phyloP scores from a whole-genome alignment of 1,140 invertebrate genomes.

The Matsumurasca onukii region DNA sequence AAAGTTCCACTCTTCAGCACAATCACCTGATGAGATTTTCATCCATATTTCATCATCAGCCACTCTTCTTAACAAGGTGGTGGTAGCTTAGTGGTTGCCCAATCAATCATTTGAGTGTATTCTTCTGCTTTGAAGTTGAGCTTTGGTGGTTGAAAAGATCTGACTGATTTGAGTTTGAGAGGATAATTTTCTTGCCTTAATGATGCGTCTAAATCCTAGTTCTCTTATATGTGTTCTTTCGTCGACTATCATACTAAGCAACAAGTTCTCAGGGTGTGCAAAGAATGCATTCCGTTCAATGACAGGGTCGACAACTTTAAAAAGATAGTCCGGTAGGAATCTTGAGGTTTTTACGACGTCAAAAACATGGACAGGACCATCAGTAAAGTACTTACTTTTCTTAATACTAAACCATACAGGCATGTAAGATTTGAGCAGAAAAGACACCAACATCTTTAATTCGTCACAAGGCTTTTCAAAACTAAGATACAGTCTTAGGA shows the following conservation, averaged over 20 bases:
- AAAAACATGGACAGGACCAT: conserved; percentile 34
- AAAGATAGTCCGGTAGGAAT: conserved; percentile 12
- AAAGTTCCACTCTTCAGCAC: conserved; percentile 16
- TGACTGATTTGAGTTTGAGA: conserved; percentile 12
- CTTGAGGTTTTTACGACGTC: conserved; percentile 25
- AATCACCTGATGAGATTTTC: background rate
- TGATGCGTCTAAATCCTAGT: conserved; percentile 11
- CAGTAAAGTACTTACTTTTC: conserved; percentile 26
- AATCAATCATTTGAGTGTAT: conserved; percentile 7
- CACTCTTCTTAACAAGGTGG: conserved; percentile 13
- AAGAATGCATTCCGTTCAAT: conserved; percentile 5
- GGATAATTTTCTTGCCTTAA: background rate
- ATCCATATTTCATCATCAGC: background rate
- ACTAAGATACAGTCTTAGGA: conserved; percentile 38
- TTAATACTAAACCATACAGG: conserved; percentile 42
- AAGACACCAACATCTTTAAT: conserved; percentile 34
- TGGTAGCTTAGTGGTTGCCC: background rate
- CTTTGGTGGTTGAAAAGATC: background rate
- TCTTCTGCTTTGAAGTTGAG: conserved; percentile 9
- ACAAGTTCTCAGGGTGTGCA: conserved; percentile 20
- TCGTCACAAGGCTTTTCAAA: conserved; percentile 29
- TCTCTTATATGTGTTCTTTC: conserved; percentile 14
- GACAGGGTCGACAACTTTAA: background rate
- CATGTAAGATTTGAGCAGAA: conserved; percentile 38
- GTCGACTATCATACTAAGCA: conserved; percentile 4